phyloP scores from a whole-genome alignment of 2,888 invertebrate species.

The Eupithecia centaureata region DNA sequence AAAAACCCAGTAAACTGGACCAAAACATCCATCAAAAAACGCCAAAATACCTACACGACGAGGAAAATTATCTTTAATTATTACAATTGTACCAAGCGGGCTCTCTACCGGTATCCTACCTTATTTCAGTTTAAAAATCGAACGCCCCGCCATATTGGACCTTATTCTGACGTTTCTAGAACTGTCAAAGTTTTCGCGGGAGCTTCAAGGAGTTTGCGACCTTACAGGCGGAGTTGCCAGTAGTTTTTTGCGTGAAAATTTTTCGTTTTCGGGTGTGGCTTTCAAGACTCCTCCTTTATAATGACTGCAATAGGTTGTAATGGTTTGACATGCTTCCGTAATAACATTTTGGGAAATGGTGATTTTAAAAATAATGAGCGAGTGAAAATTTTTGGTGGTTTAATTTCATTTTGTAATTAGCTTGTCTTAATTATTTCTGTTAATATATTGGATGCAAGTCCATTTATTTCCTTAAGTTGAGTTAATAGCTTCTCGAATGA shows the following conservation, averaged over 20 bases:
- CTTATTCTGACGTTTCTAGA: slow-evolving; percentile 37
- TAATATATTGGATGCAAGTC: slow-evolving; percentile 29
- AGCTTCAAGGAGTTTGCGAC: slow-evolving; percentile 30
- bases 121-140: slow-evolving; percentile 24
- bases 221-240: slow-evolving; percentile 39
- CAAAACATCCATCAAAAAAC: slow-evolving; percentile 56
- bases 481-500: not conserved
- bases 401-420: slow-evolving; percentile 14
- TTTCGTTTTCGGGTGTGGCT: slow-evolving; percentile 40
- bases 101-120: slow-evolving; percentile 18
- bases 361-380: slow-evolving; percentile 26
- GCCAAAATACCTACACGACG: slow-evolving; percentile 52
- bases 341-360: slow-evolving; percentile 31
- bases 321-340: slow-evolving; percentile 20
- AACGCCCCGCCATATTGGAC: slow-evolving; percentile 29
- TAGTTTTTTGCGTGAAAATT: slow-evolving; percentile 42
- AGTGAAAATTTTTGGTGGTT: slow-evolving; percentile 10
- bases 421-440: slow-evolving; percentile 18
- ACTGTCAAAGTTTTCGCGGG: slow-evolving; percentile 35
- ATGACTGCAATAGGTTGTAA: slow-evolving; percentile 26
- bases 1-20: slow-evolving; percentile 48
- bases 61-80: slow-evolving; percentile 63
- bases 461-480: not conserved
- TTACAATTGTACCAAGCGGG: slow-evolving; percentile 44
- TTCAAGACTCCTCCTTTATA: slow-evolving; percentile 37